phyloP scores from a whole-genome alignment of 2,888 invertebrate genomes.

The Tiphia femorata region DNA sequence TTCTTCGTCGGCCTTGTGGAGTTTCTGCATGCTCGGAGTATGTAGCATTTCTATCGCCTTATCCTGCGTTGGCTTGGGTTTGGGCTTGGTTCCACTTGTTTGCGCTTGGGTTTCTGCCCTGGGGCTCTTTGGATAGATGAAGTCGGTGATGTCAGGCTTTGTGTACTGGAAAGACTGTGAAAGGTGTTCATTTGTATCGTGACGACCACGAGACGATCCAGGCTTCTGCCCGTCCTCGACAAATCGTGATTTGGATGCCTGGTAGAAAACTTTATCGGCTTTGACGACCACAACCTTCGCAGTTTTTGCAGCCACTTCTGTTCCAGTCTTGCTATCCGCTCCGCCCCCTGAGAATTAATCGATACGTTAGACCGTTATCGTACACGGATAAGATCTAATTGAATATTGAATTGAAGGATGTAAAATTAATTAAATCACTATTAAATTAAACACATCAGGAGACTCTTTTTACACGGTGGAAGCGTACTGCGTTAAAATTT shows the following conservation, averaged over 20 bases:
- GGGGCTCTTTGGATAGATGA: no score
- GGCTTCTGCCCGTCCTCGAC: not conserved
- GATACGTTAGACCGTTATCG: not conserved
- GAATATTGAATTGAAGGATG: constrained; percentile 1
- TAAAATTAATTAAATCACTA: no score
- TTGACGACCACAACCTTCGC: not conserved
- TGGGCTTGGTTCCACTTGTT: not conserved
- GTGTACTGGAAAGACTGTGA: no score
- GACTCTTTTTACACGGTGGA: no score
- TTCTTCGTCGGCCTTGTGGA: constrained; percentile 42
- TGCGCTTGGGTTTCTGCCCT: not conserved
- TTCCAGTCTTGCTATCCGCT: constrained; percentile 6
- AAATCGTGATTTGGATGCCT: no score
- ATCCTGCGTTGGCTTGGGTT: constrained; percentile 12
- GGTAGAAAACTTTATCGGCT: no score
- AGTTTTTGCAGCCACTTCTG: not conserved
- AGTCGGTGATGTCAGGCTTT: no score
- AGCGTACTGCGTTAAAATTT: no score
- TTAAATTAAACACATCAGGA: no score
- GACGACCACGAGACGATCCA: constrained; percentile 18
- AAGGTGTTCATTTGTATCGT: no score
- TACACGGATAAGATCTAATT: no score
- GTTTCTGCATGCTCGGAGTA: constrained; percentile 39
- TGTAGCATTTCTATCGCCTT: constrained; percentile 47
- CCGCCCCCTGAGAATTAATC: constrained; percentile 22